A percentile compares a stretch with the other conserved stretches of the same genome.
Conservation (phyloP, 1,140 invertebrate species). For the Aphelenchoides avenae region DNA sequence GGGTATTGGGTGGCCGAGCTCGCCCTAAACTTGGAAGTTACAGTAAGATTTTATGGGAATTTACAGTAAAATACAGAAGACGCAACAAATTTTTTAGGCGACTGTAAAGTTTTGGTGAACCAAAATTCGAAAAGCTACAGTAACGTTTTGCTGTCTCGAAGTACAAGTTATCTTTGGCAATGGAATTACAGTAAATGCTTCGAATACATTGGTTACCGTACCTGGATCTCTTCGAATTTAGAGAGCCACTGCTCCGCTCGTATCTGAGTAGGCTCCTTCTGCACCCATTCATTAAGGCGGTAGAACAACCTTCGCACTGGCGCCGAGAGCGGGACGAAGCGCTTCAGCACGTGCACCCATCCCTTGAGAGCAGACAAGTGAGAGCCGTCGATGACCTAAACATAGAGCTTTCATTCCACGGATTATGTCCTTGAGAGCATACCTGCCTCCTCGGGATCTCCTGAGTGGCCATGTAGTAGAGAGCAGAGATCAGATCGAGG, state of each 20-base stretch:
- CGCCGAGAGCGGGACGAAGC: constrained; percentile 54
- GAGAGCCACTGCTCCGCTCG: constrained; percentile 48
- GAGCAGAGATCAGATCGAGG: constrained; percentile 28
- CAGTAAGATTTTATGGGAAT: too few species aligned
- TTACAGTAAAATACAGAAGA: too few species aligned
- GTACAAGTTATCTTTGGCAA: neutral
- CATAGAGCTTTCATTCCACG: constrained; percentile 2
- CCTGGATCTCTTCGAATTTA: constrained; percentile 49
- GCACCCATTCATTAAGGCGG: constrained; percentile 53
- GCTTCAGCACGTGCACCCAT: constrained; percentile 51
- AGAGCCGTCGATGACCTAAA: constrained; percentile 29
- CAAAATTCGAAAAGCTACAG: neutral
- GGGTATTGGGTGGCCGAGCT: constrained; percentile 31
- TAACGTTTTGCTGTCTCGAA: neutral
- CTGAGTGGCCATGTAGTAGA: constrained; percentile 41
- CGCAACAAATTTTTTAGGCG: too few species aligned
- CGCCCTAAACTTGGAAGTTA: constrained; percentile 24
- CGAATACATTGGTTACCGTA: neutral
- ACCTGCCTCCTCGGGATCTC: constrained; percentile 35
- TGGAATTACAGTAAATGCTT: neutral
- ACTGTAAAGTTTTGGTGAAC: too few species aligned
- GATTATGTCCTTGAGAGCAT: neutral
- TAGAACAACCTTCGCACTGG: constrained; percentile 53
- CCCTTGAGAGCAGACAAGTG: constrained; percentile 35
- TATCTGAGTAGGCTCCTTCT: constrained; percentile 23